Base-by-base conservation (phyloP, 2,113 vertebrate genomes). In the Melanerpes aurifrons region DNA sequence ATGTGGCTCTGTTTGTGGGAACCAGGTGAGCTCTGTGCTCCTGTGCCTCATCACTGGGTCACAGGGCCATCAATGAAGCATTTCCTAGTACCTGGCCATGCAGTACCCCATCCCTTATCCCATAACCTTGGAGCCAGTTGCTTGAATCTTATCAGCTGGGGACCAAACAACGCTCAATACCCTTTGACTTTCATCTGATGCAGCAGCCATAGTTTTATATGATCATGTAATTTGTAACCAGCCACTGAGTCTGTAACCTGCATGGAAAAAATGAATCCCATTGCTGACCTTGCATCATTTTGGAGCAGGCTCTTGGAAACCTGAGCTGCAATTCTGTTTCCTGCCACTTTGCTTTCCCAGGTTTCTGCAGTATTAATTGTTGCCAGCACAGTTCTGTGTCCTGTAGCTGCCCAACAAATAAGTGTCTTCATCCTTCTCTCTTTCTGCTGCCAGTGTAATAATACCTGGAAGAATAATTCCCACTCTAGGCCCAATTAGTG, bases 291-390 rank as follows among this genome's bases (percentile, higher is more conserved):
- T 76, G 15, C 15, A 37, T 62, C 37, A 28, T 40, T 86, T 82
- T 76, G 48, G 61, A 90, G 26, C 12, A 86, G 29, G 84, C 29
- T 56, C 32, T 63, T 92, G 58, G 59, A 88, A 89, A 62, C 75
- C 6, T 7, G 20, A 66, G 24, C 37, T 77, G 40, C 50, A 85
- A 4, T 87, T 80, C 61, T 79, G 26, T 9, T 12, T 75, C 32
- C 8, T 47, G 31, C 28, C 16, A 85, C 62, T 75, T 62, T 78
- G 26, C 17, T 82, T 88, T 22, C 24, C 72, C 2, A 20, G 24
- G 20, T 73, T 94, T 91, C 50, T 87, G 79, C 90, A 85, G 86
- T 78, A 87, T n/a, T 93, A 79, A 82, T 92, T 88, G 48, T 58
- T 73, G 35, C n/a, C 83, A 74, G 17, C 7, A 35, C 17, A 66